Base-by-base conservation (phyloP, 2,113 vertebrate genomes). In the Ciconia stormi region DNA sequence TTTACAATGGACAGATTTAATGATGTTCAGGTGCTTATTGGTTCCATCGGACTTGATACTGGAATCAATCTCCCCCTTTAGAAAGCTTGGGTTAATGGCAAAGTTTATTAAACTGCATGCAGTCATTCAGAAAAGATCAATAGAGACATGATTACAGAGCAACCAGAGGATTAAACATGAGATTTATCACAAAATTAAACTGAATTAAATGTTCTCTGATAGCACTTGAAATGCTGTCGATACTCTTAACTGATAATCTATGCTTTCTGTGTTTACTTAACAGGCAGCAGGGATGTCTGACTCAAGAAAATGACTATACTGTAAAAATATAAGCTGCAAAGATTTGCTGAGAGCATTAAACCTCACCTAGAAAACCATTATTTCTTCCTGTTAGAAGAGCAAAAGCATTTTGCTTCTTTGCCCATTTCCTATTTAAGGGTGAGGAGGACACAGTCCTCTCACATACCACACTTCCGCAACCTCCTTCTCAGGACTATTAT, bases 121-220 rank as follows among this genome's bases (percentile, higher is more conserved):
- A 98, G 97, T 96, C 98, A 98, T 98, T 98, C 97, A 97, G 96
- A 94, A 97, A 95, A 97, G 97, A 98, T 98, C 98, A 97, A 98
- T 98, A 98, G 70, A 97, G 97, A 98, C 97, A 98, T 98, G 98
- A 98, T 98, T 98, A 98, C 94, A 96, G 96, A 97, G 98, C 97
- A 98, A 97, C 97, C 94, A 97, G 97, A 98, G 98, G 96, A 98
- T 98, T 98, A 98, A 98, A 98, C 95, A 95, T 85, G 87, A 98
- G 98, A 98, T 98, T 98, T 98, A 98, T 98, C 97, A 98, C 98
- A 97, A 98, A 98, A 98, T 98, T 98, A 98, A 97, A 98, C 95
- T 97, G 98, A 98, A 98, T 98, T 98, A 98, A 98, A 98, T 96
- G 97, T 97, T 98, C 97, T 94, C 97, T 97, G 98, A 98, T 97